Percentiles rank a stretch among this genome's conserved stretches.
Conservation (phyloP, 2,888 invertebrate species). For the Laothoe populi region DNA sequence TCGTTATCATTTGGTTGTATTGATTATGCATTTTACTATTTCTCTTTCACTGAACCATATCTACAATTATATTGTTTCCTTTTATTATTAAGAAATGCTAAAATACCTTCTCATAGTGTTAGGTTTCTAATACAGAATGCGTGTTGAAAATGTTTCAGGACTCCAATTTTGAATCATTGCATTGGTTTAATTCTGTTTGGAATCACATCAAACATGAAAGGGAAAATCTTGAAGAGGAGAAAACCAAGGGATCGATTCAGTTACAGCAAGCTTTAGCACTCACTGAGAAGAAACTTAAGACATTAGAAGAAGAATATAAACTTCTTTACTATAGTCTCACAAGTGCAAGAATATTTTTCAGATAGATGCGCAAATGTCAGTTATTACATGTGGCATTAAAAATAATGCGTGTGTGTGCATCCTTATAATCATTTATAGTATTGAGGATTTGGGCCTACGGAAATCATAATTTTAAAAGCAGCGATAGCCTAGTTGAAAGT, state of each 20-base stretch:
- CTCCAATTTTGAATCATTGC: slow-evolving; percentile 94
- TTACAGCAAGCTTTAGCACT: slow-evolving; percentile 96
- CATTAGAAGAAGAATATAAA: slow-evolving; percentile 91
- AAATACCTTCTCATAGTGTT: no score
- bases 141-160: slow-evolving; percentile 68
- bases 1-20: no score
- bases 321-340: slow-evolving; percentile 95
- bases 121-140: neutral
- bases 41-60: no score
- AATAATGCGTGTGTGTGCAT: no score
- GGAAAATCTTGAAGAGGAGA: slow-evolving; percentile 81
- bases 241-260: slow-evolving; percentile 92
- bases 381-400: no score
- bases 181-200: slow-evolving; percentile 96
- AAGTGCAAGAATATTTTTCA: slow-evolving; percentile 98
- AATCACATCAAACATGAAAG: slow-evolving; percentile 89
- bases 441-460: no score
- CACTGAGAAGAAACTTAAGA: slow-evolving; percentile 93
- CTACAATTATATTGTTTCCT: no score
- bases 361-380: slow-evolving; percentile 57
- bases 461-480: no score
- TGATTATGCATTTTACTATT: no score
- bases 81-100: no score
- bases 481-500: no score
- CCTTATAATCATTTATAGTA: no score